Percentiles rank a stretch among this genome's conserved stretches.
Evolutionary conservation across 2,113 vertebrate genomes (phyloP).

Genomic region (Herpailurus yagouaroundi): DNA sequence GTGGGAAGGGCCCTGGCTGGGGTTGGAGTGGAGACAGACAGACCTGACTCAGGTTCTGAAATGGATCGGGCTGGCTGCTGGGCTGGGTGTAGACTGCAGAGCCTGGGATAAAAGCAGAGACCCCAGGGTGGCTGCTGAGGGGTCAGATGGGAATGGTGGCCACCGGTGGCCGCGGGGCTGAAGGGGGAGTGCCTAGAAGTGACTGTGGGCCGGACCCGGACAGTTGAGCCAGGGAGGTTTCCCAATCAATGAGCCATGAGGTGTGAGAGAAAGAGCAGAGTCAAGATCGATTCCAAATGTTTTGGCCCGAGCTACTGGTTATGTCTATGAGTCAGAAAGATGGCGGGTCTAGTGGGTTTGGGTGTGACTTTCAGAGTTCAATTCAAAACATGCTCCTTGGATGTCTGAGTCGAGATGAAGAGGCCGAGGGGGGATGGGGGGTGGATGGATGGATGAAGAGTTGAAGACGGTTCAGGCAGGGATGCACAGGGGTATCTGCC

Average conservation of each 20-base stretch:
- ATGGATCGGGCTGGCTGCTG: neutral
- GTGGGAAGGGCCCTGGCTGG: accelerated
- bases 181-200: accelerated
- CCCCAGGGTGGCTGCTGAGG: accelerated
- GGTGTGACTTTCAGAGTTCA: neutral
- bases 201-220: neutral
- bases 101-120: neutral
- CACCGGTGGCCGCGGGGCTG: accelerated
- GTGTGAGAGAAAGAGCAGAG: neutral
- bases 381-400: accelerated
- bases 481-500: accelerated
- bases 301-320: neutral
- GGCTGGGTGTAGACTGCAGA: too few relatives aligned
- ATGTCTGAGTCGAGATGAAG: neutral
- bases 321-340: neutral
- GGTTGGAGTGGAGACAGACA: neutral
- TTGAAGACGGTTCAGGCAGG: neutral
- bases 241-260: too few relatives aligned
- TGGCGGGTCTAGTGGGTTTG: accelerated
- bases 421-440: neutral
- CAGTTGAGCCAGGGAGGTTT: too few relatives aligned
- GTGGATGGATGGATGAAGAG: neutral
- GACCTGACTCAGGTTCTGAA: neutral
- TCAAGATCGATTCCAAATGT: neutral
- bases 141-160: neutral